Percentiles rank a stretch among this genome's conserved stretches.
phyloP scores from a whole-genome alignment of 2,113 vertebrate species.

The Sakesphorus luctuosus region DNA sequence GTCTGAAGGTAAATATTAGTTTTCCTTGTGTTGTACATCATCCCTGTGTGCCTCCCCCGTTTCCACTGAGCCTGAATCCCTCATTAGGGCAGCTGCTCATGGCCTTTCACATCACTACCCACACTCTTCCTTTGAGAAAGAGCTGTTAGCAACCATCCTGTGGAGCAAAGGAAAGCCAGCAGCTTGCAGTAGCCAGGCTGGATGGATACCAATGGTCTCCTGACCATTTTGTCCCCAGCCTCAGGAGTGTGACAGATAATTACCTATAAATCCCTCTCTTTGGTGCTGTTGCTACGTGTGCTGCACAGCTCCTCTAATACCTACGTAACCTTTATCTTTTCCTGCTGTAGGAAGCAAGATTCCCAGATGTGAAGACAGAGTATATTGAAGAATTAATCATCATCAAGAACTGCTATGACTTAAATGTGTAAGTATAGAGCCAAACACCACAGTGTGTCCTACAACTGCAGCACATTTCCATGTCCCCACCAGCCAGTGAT shows the following conservation, averaged over 20 bases:
- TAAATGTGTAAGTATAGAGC: slow-evolving; percentile 79
- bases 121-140: background rate
- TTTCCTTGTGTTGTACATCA: background rate
- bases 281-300: background rate
- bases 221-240: background rate
- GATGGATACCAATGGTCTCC: background rate
- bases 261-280: background rate
- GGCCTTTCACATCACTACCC: background rate
- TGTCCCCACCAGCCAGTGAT: background rate
- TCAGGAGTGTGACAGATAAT: background rate
- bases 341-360: slow-evolving; percentile 78
- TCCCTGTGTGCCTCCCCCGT: background rate
- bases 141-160: background rate
- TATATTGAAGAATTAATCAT: slow-evolving; percentile 81
- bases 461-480: background rate
- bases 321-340: background rate
- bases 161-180: background rate
- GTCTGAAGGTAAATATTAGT: background rate
- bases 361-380: slow-evolving; percentile 79
- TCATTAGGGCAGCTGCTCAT: fast-evolving
- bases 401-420: slow-evolving; percentile 79
- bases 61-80: background rate
- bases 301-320: background rate
- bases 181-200: background rate
- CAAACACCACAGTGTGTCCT: background rate